These are phyloP conservation scores for Trichoplax adhaerens DNA, from an alignment of 37 sponge, comb jelly and placozoan species.

Conservation along the genomic window DNA sequence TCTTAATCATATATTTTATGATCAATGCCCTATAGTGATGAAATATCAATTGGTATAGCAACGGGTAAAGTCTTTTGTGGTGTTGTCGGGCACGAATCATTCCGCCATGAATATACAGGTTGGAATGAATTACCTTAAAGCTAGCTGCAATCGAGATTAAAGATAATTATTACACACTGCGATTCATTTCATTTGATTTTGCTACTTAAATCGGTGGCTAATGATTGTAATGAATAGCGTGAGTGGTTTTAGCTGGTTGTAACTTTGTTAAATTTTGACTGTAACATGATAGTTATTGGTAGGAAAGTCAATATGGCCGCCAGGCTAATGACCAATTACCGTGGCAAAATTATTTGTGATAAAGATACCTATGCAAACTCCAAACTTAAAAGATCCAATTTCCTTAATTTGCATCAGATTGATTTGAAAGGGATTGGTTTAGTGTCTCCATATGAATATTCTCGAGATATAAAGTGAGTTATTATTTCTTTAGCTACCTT, in stretches of 20 bases:
- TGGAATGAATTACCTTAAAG: neutral
- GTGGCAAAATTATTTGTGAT: constrained; percentile 58
- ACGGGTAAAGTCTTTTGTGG: constrained; percentile 89
- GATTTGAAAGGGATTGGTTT: constrained; percentile 46
- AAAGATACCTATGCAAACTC: constrained; percentile 53
- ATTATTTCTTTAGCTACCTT: too few species aligned
- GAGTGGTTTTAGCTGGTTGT: constrained; percentile 1
- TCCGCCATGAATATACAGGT: constrained; percentile 85
- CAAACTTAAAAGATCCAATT: constrained; percentile 27
- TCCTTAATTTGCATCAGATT: constrained; percentile 41
- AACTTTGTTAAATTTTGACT: neutral
- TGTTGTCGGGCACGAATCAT: constrained; percentile 74
- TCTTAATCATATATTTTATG: too few species aligned
- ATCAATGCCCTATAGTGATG: too few species aligned
- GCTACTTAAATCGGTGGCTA: neutral
- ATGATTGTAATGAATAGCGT: neutral
- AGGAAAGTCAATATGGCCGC: constrained; percentile 91
- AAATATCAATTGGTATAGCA: constrained; percentile 61
- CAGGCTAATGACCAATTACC: constrained; percentile 78
- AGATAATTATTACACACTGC: neutral
- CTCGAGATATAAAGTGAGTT: too few species aligned
- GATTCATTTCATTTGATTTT: neutral
- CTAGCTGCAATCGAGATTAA: too few species aligned
- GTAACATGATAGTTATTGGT: constrained; percentile 51
- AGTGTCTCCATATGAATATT: too few species aligned